Evolutionary conservation across 2,113 vertebrate species (phyloP).

Genomic region (Pedionomus torquatus): DNA sequence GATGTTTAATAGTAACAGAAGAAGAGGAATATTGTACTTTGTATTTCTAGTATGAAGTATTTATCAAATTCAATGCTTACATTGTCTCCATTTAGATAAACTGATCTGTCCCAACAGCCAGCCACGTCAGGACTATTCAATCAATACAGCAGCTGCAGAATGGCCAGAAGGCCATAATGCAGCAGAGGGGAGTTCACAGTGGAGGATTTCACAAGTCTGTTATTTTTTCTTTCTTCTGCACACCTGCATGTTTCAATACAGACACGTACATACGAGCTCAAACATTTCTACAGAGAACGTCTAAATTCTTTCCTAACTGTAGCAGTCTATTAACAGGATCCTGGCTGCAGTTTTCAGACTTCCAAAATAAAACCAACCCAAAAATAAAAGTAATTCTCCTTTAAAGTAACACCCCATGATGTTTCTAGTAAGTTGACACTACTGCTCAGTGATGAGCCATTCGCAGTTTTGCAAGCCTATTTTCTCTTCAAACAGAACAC

Average conservation of each 20-base stretch:
- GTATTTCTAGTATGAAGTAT: background rate
- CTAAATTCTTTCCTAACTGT: background rate
- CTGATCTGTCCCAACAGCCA: conserved; percentile 10
- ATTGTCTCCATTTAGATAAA: conserved; percentile 2
- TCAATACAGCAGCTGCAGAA: conserved; percentile 43
- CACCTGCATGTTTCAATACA: background rate
- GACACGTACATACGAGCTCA: background rate
- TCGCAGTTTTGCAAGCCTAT: conserved; percentile 18
- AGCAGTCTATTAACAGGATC: background rate
- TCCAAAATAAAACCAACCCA: background rate
- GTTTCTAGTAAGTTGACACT: conserved; percentile 27
- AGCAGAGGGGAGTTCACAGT: background rate
- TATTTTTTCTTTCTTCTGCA: background rate
- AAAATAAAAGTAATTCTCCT: conserved; percentile 2
- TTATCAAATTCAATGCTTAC: conserved; percentile 20
- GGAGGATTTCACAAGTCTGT: background rate
- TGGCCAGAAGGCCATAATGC: background rate
- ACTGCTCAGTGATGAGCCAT: background rate
- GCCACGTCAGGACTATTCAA: background rate
- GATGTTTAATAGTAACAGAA: background rate
- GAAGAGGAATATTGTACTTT: background rate
- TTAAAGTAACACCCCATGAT: background rate
- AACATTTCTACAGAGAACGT: background rate
- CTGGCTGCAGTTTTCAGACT: background rate
- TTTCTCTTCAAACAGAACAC: conserved; percentile 21